These are phyloP conservation scores for Bubo bubo DNA, from an alignment of 2,113 vertebrate genomes.

Conservation along the genomic window DNA sequence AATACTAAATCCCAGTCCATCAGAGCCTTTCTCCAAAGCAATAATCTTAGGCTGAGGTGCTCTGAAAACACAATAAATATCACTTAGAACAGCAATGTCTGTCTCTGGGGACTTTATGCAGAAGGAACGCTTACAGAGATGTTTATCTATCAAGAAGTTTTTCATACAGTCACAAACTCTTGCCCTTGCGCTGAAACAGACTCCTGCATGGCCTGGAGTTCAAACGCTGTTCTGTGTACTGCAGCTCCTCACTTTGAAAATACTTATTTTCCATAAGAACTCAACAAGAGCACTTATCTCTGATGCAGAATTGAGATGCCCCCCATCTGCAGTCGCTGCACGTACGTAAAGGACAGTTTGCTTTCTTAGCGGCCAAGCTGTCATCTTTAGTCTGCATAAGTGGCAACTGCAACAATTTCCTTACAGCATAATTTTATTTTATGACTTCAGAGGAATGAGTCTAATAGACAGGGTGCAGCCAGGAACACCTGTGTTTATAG, in stretches of 20 bases:
- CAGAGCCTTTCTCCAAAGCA: constrained; percentile 92
- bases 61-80: constrained; percentile 81
- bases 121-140: constrained; percentile 41
- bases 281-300: not conserved
- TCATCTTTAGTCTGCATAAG: not conserved
- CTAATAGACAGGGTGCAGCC: not conserved
- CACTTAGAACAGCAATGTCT: constrained; percentile 62
- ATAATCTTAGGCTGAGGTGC: constrained; percentile 85
- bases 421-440: not conserved
- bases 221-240: not conserved
- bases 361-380: not conserved
- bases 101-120: constrained; percentile 33
- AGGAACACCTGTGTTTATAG: not conserved
- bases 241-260: not conserved
- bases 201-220: not conserved
- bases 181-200: not conserved
- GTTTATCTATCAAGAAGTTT: not conserved
- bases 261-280: not conserved
- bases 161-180: not conserved
- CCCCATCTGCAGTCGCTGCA: not conserved
- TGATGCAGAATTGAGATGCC: not conserved
- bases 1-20: constrained; percentile 96
- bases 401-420: not conserved
- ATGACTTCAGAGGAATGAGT: not conserved
- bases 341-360: not conserved